A percentile compares a stretch with the other conserved stretches of the same genome.
Evolutionary conservation across 2,797 vertebrate species (phyloP).

Genomic region (Cichlasoma orientale): DNA sequence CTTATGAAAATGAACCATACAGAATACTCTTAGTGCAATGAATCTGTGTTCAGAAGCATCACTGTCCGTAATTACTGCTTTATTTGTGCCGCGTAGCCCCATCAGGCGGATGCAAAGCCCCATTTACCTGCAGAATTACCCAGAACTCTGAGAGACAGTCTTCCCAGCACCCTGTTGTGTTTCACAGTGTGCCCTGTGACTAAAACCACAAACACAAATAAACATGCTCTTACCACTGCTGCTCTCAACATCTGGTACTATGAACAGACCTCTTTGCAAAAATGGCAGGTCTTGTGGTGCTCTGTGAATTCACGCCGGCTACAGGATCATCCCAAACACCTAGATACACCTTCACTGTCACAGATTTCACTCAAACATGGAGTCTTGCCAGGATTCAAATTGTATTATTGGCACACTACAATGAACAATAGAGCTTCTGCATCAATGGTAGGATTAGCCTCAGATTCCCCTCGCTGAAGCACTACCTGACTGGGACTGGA

Average conservation of each 20-base stretch:
- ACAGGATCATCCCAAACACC: slow-evolving; percentile 65
- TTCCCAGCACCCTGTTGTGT: slow-evolving; percentile 53
- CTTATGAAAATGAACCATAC: slow-evolving; percentile 46
- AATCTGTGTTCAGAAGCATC: slow-evolving; percentile 41
- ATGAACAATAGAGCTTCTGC: slow-evolving; percentile 68
- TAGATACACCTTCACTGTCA: slow-evolving; percentile 60
- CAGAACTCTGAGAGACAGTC: slow-evolving; percentile 43
- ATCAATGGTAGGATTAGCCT: slow-evolving; percentile 73
- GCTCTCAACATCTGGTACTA: slow-evolving; percentile 74
- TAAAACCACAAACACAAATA: slow-evolving; percentile 63
- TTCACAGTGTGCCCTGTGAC: slow-evolving; percentile 64
- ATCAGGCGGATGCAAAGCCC: slow-evolving; percentile 56
- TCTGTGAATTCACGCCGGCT: slow-evolving; percentile 67
- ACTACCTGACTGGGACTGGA: slow-evolving; percentile 60
- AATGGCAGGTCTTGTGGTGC: slow-evolving; percentile 51
- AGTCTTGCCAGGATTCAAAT: slow-evolving; percentile 61
- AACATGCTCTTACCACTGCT: slow-evolving; percentile 31
- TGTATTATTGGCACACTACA: slow-evolving; percentile 62
- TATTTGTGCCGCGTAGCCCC: slow-evolving; percentile 58
- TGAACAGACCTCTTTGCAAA: slow-evolving; percentile 54
- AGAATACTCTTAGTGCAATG: slow-evolving; percentile 34
- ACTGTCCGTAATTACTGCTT: slow-evolving; percentile 45
- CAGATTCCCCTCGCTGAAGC: slow-evolving; percentile 57
- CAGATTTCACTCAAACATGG: slow-evolving; percentile 56
- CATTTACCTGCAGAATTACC: slow-evolving; percentile 73